These are phyloP conservation scores for Apolygus lucorum DNA, from an alignment of 1,140 invertebrate genomes.

Conservation along the genomic window DNA sequence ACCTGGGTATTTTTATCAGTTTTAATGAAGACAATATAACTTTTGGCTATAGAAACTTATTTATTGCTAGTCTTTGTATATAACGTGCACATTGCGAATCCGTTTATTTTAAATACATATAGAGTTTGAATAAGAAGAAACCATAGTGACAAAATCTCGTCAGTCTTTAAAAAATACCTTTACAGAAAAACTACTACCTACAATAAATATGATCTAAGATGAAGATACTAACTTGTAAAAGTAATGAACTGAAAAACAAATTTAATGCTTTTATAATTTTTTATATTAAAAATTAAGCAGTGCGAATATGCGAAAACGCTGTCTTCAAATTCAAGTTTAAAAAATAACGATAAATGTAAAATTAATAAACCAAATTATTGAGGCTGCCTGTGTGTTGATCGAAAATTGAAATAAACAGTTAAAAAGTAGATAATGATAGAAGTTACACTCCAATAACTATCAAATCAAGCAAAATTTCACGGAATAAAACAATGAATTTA, in stretches of 20 bases:
- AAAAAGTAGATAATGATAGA: no score
- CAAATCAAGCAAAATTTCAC: no score
- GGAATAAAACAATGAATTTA: no score
- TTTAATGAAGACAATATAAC: conserved; percentile 24
- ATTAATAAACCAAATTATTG: no score
- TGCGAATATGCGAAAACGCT: no score
- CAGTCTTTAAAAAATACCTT: background rate
- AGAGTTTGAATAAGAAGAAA: conserved; percentile 5
- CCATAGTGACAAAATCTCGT: background rate
- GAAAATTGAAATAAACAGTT: no score
- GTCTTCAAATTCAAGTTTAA: no score
- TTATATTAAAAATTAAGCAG: no score
- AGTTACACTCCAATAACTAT: no score
- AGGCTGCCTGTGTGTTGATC: no score
- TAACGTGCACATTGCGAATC: conserved; percentile 1
- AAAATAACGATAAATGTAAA: no score
- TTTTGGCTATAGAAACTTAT: conserved; percentile 5
- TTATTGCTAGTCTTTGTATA: conserved; percentile 10
- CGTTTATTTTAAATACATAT: background rate
- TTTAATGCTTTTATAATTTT: background rate
- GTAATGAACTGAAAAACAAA: background rate
- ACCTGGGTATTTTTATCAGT: conserved; percentile 16
- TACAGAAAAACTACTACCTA: background rate
- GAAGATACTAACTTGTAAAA: background rate
- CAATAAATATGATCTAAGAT: background rate